phyloP scores from a whole-genome alignment of 2,113 vertebrate species.

The Zosterops borbonicus region DNA sequence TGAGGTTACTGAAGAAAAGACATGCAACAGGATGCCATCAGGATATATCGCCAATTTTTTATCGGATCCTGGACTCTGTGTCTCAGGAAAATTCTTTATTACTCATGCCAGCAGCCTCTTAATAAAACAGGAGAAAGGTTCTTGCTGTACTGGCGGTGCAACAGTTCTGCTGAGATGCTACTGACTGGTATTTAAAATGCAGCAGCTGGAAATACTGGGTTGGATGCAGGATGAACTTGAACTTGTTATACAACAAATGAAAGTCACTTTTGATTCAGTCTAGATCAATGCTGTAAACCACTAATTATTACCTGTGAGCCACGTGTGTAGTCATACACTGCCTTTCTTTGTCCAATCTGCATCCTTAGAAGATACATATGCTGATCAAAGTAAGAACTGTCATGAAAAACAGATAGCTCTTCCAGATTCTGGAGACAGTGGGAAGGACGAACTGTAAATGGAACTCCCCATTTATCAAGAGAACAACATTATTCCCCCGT shows the following conservation, averaged over 20 bases:
- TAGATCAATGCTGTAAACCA: neutral
- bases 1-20: constrained; percentile 49
- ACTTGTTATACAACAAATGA: neutral
- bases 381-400: neutral
- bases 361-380: neutral
- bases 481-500: neutral
- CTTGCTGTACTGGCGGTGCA: neutral
- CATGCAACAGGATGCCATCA: neutral
- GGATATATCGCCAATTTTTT: constrained; percentile 52
- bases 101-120: neutral
- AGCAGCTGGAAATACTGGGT: neutral
- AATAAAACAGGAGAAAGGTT: neutral
- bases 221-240: neutral
- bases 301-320: neutral
- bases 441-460: neutral
- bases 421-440: neutral
- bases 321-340: neutral
- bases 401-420: neutral
- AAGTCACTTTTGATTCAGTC: neutral
- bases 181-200: neutral
- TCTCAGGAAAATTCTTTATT: neutral
- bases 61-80: neutral
- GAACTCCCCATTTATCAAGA: neutral
- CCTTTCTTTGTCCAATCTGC: neutral
- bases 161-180: neutral